Base-by-base conservation (phyloP, 2,888 invertebrate genomes). In the Phaedon cochleariae region DNA sequence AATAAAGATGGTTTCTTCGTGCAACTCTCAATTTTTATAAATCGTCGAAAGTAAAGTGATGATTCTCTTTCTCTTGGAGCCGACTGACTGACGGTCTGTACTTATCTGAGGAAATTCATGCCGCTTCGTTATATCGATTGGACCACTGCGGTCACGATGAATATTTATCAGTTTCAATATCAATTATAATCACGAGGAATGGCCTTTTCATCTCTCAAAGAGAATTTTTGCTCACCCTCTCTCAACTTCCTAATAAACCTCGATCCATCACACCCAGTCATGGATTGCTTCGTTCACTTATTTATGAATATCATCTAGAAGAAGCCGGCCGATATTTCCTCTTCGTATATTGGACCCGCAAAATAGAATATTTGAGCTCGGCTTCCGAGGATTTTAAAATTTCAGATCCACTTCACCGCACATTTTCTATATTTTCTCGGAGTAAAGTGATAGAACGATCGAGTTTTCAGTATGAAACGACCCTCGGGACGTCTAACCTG, bases 301-400 rank as follows among this genome's bases (percentile, higher is more conserved):
- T 76, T 77, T 76, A 76, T 73, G 76, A 75, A 77, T 76, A 76
- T 74, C 75, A 75, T 74, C 70, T 70, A 62, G 62, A 68, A 64
- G 62, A 68, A 64, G 62, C 60, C 61, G 68, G 72, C 69, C 70
- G 69, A 74, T 75, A 74, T 73, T 73, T 73, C 69, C 64, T 65
- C 62, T 69, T 59, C 62, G 61, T 52, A 62, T 68, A 71, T 69
- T 71, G 54, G 46, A 64, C 64, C 72, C 72, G 74, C 72, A 72
- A 77, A 76, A 77, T 77, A 74, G 77, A 78, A 62, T 60, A 65
- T 65, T 58, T 57, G 58, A 65, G 65, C 57, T 59, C 67, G 73
- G 72, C 73, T 75, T 68, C 75, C 69, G 70, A 55, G 67, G 72
- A 76, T 76, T 76, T 79, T 77, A 79, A 77, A 77, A 74, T 79